These are phyloP conservation scores for Andricus grossulariae DNA, from an alignment of 1,140 invertebrate species.

Conservation along the genomic window DNA sequence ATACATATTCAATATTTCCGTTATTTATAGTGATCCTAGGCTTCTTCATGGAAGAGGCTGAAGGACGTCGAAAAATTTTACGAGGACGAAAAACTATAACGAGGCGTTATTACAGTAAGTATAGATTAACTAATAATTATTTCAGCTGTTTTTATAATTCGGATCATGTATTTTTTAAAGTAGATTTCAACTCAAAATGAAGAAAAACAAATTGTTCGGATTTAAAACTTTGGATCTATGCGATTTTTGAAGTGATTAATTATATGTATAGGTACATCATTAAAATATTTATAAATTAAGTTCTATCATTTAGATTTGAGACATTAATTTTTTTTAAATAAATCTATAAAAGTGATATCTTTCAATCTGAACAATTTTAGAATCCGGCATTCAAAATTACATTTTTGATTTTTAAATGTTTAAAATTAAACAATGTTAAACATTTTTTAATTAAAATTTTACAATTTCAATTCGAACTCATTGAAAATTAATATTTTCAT, in stretches of 20 bases:
- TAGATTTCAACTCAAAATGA: conserved; percentile 31
- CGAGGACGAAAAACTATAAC: conserved; percentile 84
- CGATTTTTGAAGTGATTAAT: too few species aligned
- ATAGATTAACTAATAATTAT: conserved; percentile 13
- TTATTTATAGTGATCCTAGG: conserved; percentile 79
- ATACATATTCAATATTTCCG: conserved; percentile 36
- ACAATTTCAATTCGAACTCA: too few species aligned
- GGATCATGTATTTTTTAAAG: not conserved
- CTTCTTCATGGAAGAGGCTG: conserved; percentile 80
- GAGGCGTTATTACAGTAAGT: conserved; percentile 85
- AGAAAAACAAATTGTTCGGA: not conserved
- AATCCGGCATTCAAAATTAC: too few species aligned
- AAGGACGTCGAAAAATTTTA: conserved; percentile 84
- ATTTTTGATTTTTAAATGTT: too few species aligned
- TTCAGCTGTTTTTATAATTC: conserved; percentile 33
- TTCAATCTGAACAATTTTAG: too few species aligned
- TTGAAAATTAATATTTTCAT: too few species aligned
- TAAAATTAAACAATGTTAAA: too few species aligned
- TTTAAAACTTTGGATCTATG: not conserved
- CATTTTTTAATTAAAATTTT: too few species aligned
- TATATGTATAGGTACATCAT: too few species aligned
- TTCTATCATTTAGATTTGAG: not conserved
- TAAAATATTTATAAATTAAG: not conserved
- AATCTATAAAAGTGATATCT: too few species aligned
- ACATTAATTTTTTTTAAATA: not conserved